phyloP scores from a whole-genome alignment of 1,140 invertebrate species.

The Ceratina calcarata region DNA sequence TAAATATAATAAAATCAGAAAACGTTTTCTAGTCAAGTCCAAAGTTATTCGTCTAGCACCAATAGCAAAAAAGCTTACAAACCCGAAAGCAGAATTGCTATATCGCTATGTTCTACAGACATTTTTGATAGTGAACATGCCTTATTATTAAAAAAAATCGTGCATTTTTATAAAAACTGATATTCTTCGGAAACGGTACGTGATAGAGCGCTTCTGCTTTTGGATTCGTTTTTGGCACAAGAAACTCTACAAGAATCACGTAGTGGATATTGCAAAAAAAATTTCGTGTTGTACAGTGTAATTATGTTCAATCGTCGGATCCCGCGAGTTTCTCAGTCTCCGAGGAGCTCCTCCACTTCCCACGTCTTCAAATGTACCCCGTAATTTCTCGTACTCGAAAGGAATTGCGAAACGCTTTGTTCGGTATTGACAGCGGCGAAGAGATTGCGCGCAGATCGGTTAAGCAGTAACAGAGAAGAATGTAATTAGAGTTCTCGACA shows the following conservation, averaged over 20 bases:
- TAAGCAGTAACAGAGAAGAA: conserved; percentile 53
- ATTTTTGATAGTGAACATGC: too few species aligned
- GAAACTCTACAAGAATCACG: too few species aligned
- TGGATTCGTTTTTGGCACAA: too few species aligned
- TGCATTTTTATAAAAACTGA: too few species aligned
- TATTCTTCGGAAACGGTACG: too few species aligned
- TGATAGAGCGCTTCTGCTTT: too few species aligned
- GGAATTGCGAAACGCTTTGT: conserved; percentile 53
- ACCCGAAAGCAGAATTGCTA: too few species aligned
- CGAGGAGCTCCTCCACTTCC: conserved; percentile 47
- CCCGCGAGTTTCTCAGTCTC: conserved; percentile 39
- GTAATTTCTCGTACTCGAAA: conserved; percentile 51
- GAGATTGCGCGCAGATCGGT: conserved; percentile 41
- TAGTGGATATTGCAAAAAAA: too few species aligned
- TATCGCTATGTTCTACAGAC: too few species aligned
- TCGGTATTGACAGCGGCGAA: conserved; percentile 46
- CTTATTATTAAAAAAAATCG: too few species aligned
- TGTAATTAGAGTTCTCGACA: conserved; percentile 52
- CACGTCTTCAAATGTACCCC: conserved; percentile 46
- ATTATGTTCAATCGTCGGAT: conserved; percentile 36
- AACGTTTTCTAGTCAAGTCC: not conserved
- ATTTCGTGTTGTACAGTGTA: conserved; percentile 1
- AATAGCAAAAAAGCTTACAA: not conserved
- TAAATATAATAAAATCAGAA: not conserved
- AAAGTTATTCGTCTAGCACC: too few species aligned